Evolutionary conservation across 1,140 invertebrate genomes (phyloP), one percentile per base, ranked within the genome.

Genomic region (Polypedilum vanderplanki): DNA sequence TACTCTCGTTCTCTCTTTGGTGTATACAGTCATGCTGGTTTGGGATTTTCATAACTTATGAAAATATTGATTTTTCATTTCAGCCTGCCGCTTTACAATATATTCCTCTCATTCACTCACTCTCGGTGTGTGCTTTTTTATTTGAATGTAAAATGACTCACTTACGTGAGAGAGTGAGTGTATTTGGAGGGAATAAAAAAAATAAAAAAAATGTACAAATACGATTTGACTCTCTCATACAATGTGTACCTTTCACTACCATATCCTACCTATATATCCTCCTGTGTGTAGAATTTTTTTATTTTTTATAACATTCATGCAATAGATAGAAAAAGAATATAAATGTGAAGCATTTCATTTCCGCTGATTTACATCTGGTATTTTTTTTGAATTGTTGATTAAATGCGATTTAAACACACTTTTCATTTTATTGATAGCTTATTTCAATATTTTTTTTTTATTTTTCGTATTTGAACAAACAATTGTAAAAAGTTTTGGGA

Each of bases 31-130:
- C 46, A 57, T 57, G 46, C 46, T 57, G 46, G 46, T 57, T 57
- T 57, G 46, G 46, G 46, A 57, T 57, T 57, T 57, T 57, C 46
- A 57, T 57, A 57, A 57, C 46, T 57, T 57, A 57, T 57, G 46
- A 57, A 57, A 57, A 57, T 57, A 57, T 57, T 57, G 46, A 57
- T 57, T 57, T 57, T 57, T 57, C 46, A 57, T 57, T 57, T 57
- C 10, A 57, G 46, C 46, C 46, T 57, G 46, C 46, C 46, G 46
- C 46, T 57, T 57, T 57, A 57, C 46, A 57, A 57, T 57, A 57
- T 57, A n/a, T 57, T 57, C n/a, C 15, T 15, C n/a, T 12, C n/a
- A 3, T 33, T 33, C 24, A 33, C 5, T 33, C 24, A 33, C 24
- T 33, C 24, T 33, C 24, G 5, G 24, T 33, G 24, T 33, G 24